A percentile compares a stretch with the other conserved stretches of the same genome.
phyloP scores from a whole-genome alignment of 1,140 invertebrate genomes.

The Magallana angulata region DNA sequence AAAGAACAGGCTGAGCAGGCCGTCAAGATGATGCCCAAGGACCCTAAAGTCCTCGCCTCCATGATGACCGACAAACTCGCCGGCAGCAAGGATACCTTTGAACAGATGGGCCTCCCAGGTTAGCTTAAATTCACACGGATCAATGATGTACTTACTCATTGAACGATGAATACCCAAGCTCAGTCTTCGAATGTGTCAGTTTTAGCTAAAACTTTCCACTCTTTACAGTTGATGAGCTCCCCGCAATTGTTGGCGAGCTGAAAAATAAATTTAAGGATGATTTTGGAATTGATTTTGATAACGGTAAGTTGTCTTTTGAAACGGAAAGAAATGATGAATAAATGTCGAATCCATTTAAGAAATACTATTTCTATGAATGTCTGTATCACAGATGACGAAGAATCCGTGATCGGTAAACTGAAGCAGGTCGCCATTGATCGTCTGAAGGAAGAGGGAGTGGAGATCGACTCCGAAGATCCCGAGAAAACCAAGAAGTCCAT shows the following conservation, averaged over 20 bases:
- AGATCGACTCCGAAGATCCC: constrained; percentile 15
- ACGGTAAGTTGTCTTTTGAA: neutral
- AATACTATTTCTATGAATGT: neutral
- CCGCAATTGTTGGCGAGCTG: neutral
- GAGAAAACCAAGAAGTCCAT: constrained; percentile 24
- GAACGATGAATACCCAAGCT: too few species aligned
- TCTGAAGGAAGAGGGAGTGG: constrained; percentile 36
- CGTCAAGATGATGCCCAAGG: constrained; percentile 21
- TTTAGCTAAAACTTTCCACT: too few species aligned
- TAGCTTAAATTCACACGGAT: too few species aligned
- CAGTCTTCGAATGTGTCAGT: too few species aligned
- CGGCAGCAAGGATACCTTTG: neutral
- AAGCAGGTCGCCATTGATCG: constrained; percentile 28
- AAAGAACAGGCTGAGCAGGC: constrained; percentile 23
- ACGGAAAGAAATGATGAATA: neutral
- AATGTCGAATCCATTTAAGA: neutral
- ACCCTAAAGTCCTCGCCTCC: neutral
- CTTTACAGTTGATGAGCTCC: constrained; percentile 10
- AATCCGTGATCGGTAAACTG: neutral
- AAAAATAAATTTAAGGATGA: constrained; percentile 22
- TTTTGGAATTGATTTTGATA: constrained; percentile 20
- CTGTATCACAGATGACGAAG: neutral
- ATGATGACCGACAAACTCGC: constrained; percentile 15
- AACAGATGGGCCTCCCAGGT: neutral
- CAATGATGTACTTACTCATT: too few species aligned